phyloP scores from a whole-genome alignment of 2,113 vertebrate species.

The Rhinoptilus africanus region DNA sequence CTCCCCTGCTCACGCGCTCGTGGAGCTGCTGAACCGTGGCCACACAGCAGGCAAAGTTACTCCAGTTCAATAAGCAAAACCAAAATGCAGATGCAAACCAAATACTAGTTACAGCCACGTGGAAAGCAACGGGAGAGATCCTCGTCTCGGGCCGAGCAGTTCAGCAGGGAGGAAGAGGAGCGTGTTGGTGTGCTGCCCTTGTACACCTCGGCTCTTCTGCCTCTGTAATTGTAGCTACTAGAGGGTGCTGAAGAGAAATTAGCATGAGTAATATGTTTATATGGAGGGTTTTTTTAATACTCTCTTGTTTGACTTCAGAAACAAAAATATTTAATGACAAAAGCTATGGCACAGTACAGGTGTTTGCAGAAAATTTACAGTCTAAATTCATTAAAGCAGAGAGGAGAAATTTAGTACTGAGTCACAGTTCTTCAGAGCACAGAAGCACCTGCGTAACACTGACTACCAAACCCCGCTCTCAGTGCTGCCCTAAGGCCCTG shows the following conservation, averaged over 20 bases:
- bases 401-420: background rate
- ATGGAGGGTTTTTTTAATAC: background rate
- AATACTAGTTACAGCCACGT: background rate
- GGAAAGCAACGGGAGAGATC: background rate
- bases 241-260: background rate
- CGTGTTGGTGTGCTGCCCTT: background rate
- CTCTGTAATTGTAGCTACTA: background rate
- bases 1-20: background rate
- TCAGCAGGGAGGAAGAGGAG: background rate
- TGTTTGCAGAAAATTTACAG: background rate
- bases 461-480: background rate
- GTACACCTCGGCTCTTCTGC: background rate
- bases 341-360: background rate
- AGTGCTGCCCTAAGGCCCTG: background rate
- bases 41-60: conserved; percentile 13
- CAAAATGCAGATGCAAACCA: conserved; percentile 17
- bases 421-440: background rate
- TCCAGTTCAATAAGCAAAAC: conserved; percentile 27
- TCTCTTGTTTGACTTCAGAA: background rate
- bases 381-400: background rate
- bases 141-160: background rate
- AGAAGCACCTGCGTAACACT: background rate
- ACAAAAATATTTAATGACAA: background rate
- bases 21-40: conserved; percentile 17
- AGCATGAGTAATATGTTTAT: background rate